Conservation (phyloP, 2,888 invertebrate genomes). For the Rhynchonema sp. region DNA sequence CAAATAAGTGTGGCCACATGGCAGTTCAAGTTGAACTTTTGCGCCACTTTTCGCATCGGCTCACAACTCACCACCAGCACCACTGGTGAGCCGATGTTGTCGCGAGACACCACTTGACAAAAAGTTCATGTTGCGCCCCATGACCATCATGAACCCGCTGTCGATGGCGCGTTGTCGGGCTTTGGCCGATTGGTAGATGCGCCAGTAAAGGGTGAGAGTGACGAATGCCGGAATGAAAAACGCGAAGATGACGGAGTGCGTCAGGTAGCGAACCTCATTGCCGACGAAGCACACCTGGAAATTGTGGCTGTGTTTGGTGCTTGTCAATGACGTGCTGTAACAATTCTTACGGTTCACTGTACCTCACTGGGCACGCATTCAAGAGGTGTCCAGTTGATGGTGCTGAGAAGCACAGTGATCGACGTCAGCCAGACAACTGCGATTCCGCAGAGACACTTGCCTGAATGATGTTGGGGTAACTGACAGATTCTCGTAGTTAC, state of each 20-base stretch:
- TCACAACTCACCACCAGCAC: no score
- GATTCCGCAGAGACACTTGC: slow-evolving; percentile 18
- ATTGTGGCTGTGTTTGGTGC: background rate
- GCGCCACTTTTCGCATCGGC: no score
- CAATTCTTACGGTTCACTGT: no score
- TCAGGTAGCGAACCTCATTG: slow-evolving; percentile 22
- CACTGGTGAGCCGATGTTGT: no score
- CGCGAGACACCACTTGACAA: no score
- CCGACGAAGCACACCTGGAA: slow-evolving; percentile 19
- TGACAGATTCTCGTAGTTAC: no score
- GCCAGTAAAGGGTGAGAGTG: slow-evolving; percentile 26
- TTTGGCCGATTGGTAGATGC: slow-evolving; percentile 22
- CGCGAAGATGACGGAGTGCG: slow-evolving; percentile 26
- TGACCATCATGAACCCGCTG: slow-evolving; percentile 24
- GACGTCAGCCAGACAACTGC: slow-evolving; percentile 23
- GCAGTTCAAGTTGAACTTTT: no score
- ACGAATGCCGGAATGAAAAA: slow-evolving; percentile 27
- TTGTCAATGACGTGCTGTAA: no score
- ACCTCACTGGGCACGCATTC: no score
- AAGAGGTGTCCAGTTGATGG: slow-evolving; percentile 21
- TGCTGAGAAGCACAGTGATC: slow-evolving; percentile 19
- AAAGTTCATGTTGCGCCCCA: slow-evolving; percentile 27
- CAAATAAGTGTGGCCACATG: no score
- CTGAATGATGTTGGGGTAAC: no score
- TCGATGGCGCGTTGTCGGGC: slow-evolving; percentile 22